Base-by-base conservation (phyloP, 1,140 invertebrate genomes). In the Plectrocnemia conspersa region DNA sequence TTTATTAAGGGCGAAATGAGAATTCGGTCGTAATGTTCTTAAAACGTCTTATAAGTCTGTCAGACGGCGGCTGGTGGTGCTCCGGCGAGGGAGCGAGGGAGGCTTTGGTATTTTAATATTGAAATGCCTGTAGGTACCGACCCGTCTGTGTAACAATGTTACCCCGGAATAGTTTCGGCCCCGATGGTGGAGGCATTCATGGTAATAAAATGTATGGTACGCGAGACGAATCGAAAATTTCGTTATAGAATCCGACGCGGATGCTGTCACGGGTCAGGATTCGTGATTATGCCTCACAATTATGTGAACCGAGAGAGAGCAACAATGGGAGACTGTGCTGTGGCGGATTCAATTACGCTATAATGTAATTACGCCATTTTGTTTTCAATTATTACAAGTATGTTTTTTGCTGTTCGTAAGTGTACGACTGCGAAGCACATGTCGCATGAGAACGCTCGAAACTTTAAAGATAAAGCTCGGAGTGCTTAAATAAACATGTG, bases 71-170 rank as follows among this genome's bases (percentile, higher is more conserved):
- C 41, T 55, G 38, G 52, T 41, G 41, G 49, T 35, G 46, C 48
- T 40, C 16, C 41, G 49, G 33, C 13, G 27, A 23, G 29, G 32
- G 32, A n/a, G 35, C 25, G 10, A 22, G 24, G 15, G 52, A 21
- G 41, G 42, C 58, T 60, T 60, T 56, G 58, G 58, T 60, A 60
- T 60, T 60, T 60, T 60, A 60, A 60, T 60, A 60, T 60, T 60
- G 58, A 60, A 60, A 60, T 60, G 54, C 58, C 54, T 56, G 33
- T 27, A 48, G 57, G 40, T 52, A 47, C 25, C 11, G 33, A 5
- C 58, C 27, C 40, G 53, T 54, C 44, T 56, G 44, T 48, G 54
- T 56, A 55, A 60, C 58, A 60, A 56, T 60, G 58, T 60, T 56
- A 27, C 33, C 32, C 19, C 21, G 27, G 23, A 50, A 50, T 50